Percentiles rank a stretch among this genome's conserved stretches.
These are phyloP conservation scores for Cantharis lateralis DNA, from an alignment of 2,888 invertebrate genomes.

Conservation along the genomic window DNA sequence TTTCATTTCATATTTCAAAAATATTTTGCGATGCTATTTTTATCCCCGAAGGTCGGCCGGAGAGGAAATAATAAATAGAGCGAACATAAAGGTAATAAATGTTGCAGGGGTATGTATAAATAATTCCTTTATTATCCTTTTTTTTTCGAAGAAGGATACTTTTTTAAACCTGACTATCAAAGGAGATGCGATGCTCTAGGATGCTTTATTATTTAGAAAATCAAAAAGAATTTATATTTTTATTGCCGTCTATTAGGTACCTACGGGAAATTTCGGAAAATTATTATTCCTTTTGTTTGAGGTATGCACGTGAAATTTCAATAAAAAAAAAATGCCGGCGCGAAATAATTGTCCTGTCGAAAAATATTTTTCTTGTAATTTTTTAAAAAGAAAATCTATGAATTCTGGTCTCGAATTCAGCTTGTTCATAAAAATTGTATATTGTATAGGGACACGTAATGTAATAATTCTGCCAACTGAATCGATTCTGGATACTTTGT, in stretches of 20 bases:
- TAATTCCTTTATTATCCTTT: not conserved
- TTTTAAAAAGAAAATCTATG: conserved; percentile 15
- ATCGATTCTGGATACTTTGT: conserved; percentile 31
- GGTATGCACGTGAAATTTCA: not conserved
- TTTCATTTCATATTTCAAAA: not conserved
- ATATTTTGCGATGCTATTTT: not conserved
- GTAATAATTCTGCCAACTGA: conserved; percentile 28
- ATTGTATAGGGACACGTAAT: conserved; percentile 29
- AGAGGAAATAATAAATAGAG: not conserved
- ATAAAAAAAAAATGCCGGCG: not conserved
- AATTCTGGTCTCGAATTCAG: conserved; percentile 24
- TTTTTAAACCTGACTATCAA: not conserved
- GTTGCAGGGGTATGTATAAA: not conserved
- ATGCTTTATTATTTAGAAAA: not conserved
- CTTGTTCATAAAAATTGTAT: conserved; percentile 29
- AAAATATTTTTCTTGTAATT: not conserved
- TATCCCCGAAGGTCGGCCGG: not conserved
- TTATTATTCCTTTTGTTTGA: too few relatives aligned
- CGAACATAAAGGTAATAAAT: not conserved
- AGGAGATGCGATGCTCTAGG: not conserved
- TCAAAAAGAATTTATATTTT: not conserved
- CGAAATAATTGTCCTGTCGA: not conserved
- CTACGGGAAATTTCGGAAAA: not conserved
- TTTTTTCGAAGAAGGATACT: not conserved
- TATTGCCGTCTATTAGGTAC: not conserved